Conservation (phyloP, 2,888 invertebrate species). For the Geotrupes spiniger region DNA sequence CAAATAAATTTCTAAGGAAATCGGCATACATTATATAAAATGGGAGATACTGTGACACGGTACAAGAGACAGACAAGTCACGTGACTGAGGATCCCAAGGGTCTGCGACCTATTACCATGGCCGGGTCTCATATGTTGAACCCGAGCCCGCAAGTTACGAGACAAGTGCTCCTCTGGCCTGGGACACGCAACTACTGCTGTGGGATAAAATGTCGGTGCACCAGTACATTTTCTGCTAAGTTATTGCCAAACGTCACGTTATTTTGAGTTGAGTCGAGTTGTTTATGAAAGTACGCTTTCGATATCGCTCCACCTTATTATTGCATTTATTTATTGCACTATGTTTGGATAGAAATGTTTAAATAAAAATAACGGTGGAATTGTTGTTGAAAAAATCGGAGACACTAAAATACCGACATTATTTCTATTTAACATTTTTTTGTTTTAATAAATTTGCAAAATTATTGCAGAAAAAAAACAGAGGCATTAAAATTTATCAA, state of each 20-base stretch:
- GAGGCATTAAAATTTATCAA: too few species aligned
- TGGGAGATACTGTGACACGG: not conserved
- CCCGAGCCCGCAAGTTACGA: constrained; percentile 27
- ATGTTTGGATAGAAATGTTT: too few species aligned
- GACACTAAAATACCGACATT: too few species aligned
- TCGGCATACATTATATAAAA: not conserved
- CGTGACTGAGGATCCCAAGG: constrained; percentile 30
- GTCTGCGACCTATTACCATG: constrained; percentile 31
- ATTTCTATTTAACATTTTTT: too few species aligned
- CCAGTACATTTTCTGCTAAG: constrained; percentile 25
- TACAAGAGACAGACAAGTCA: constrained; percentile 8
- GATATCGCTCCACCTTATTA: too few species aligned
- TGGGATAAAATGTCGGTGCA: constrained; percentile 33
- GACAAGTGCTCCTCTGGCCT: constrained; percentile 29
- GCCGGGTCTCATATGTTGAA: constrained; percentile 21
- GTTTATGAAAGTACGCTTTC: too few species aligned
- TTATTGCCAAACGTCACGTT: constrained; percentile 35
- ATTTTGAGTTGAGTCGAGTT: constrained; percentile 25
- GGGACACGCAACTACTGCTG: constrained; percentile 38
- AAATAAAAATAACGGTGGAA: too few species aligned
- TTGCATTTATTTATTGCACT: too few species aligned
- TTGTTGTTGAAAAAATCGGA: too few species aligned
- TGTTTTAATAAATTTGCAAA: too few species aligned
- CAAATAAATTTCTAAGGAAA: too few species aligned
- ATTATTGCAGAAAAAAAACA: too few species aligned